Evolutionary conservation across 2,888 invertebrate species (phyloP), one percentile per base, ranked within the genome.

Genomic region (Stegophylla sp.): DNA sequence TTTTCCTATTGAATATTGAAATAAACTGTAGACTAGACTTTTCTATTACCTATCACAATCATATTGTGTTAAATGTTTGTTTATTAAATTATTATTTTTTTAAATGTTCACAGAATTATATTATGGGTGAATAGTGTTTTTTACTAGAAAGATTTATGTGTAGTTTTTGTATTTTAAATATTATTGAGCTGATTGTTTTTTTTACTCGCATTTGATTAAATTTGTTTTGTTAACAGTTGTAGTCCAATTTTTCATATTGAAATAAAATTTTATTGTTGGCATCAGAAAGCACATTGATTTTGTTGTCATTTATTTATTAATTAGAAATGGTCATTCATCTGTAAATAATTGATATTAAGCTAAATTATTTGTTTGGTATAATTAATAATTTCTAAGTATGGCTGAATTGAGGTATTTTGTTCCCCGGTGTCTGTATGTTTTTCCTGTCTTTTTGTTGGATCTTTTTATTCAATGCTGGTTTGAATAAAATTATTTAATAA

Each of bases 1-100:
- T 23, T 79, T 79, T 61, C 79, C 79, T 23, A 79, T 79, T 48
- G 79, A 79, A 41, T 79, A 79, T 71, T 79, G 9, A 74, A 20
- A 13, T 23, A 61, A 13, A 34, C n/a, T 28, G 20, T 59, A 69
- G 43, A 77, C 15, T 17, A 28, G 20, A 59, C n/a, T 34, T 53
- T 28, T 59, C 3, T 56, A 20, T 56, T 56, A 67, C 10, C 43
- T 76, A n/a, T 53, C 48, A 75, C 28, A 61, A 61, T 61, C 61
- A 59, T 56, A 34, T 15, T 53, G 10, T 53, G 41, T 20, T 28
- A 43, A 41, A 51, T 28, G 17, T 41, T 26, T 23, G 23, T 48
- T 56, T 67, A 67, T 77, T 34, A 69, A 69, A 79, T 69, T 45
- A 45, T 48, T 59, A 17, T 48, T 59, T 23, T 48, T 23, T 56